Evolutionary conservation across 2,113 vertebrate species (phyloP).

Genomic region (Hippocampus guttulatus): DNA sequence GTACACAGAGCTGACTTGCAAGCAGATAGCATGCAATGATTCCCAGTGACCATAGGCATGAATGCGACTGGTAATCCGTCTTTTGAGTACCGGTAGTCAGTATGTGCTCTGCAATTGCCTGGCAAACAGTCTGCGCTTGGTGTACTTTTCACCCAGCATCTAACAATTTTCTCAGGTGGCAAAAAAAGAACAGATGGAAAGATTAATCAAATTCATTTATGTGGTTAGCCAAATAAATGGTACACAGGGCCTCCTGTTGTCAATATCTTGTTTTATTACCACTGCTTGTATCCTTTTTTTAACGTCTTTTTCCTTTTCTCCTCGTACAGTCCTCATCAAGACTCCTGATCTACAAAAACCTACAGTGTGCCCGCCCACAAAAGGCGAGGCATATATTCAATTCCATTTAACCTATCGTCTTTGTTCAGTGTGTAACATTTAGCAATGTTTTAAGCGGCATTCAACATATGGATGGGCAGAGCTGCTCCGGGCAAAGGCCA

Average conservation of each 20-base stretch:
- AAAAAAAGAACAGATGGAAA: neutral
- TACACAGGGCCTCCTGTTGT: neutral
- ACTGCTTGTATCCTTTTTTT: neutral
- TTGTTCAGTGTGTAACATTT: constrained; percentile 24
- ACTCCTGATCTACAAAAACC: constrained; percentile 15
- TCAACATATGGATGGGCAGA: constrained; percentile 29
- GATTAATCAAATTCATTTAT: neutral
- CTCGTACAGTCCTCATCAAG: neutral
- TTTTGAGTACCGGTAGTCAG: no score
- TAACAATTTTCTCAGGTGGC: neutral
- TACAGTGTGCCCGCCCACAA: constrained; percentile 11
- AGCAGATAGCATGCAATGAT: no score
- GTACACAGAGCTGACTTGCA: no score
- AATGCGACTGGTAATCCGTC: no score
- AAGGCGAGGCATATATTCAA: constrained; percentile 16
- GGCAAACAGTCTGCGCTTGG: no score
- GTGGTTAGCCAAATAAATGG: neutral
- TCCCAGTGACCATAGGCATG: no score
- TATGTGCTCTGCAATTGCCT: no score
- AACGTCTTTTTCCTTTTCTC: neutral
- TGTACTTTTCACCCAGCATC: no score
- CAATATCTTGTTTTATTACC: neutral
- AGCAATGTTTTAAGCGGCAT: neutral
- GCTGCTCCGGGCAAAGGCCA: constrained; percentile 33
- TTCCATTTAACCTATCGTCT: constrained; percentile 20